phyloP scores from a whole-genome alignment of 2,113 vertebrate species.

The Vicugna pacos region DNA sequence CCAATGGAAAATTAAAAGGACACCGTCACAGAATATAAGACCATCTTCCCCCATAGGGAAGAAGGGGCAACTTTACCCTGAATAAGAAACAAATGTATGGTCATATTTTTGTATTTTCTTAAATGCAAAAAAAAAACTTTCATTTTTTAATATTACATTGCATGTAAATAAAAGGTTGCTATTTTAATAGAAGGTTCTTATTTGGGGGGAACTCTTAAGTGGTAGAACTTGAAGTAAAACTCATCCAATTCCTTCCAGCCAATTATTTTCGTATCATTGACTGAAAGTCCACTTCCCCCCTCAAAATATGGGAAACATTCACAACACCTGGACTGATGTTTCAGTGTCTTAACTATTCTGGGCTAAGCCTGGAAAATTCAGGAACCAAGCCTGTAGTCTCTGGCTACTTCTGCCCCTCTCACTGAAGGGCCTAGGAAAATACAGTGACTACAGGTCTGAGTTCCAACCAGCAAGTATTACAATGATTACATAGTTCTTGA shows the following conservation, averaged over 20 bases:
- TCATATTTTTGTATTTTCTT: neutral
- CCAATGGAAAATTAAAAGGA: neutral
- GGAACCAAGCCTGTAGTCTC: neutral
- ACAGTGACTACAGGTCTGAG: neutral
- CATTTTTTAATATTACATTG: accelerated
- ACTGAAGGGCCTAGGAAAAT: neutral
- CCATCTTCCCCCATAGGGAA: neutral
- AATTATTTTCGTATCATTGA: neutral
- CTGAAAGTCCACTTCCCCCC: neutral
- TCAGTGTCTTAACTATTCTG: neutral
- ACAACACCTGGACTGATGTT: too few species aligned
- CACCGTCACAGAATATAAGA: neutral
- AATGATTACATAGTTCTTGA: neutral
- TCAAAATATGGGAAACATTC: neutral
- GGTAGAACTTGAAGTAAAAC: neutral
- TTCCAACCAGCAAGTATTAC: neutral
- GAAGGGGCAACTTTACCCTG: accelerated
- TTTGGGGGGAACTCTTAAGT: neutral
- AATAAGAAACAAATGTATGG: neutral
- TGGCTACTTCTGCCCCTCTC: neutral
- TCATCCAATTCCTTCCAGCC: neutral
- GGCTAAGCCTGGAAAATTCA: neutral
- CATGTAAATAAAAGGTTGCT: neutral
- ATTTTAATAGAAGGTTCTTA: neutral
- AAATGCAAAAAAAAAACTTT: neutral